A percentile compares a stretch with the other conserved stretches of the same genome.
These are phyloP conservation scores for Sicus ferrugineus DNA, from an alignment of 2,888 invertebrate genomes.

Conservation along the genomic window DNA sequence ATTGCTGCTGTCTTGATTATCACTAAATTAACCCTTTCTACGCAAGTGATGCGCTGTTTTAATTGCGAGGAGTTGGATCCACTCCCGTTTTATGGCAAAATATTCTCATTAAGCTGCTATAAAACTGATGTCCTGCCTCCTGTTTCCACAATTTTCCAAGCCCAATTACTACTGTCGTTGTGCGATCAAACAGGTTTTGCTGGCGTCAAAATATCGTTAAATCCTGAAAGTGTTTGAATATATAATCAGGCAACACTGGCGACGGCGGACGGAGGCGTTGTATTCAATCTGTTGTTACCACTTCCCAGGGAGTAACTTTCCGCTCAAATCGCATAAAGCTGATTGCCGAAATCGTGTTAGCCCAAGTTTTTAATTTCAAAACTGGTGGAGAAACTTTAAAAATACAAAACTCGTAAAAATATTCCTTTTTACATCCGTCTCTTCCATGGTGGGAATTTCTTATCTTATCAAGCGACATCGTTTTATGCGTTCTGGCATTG, in stretches of 20 bases:
- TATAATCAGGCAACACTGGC: neutral
- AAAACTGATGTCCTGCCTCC: conserved; percentile 1
- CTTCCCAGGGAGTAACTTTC: too few relatives aligned
- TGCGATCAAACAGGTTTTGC: neutral
- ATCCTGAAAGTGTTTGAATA: neutral
- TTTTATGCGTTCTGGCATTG: neutral
- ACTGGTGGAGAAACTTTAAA: neutral
- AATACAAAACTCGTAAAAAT: neutral
- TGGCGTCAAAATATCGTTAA: neutral
- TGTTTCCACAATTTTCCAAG: conserved; percentile 4
- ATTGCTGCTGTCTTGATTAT: conserved; percentile 16
- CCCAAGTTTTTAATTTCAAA: neutral
- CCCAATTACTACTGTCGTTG: neutral
- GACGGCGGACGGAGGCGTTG: neutral
- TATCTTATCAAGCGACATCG: conserved; percentile 8
- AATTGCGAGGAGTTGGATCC: neutral
- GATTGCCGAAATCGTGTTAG: neutral
- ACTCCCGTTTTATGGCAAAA: neutral
- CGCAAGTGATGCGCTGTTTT: neutral
- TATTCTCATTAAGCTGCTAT: conserved; percentile 20
- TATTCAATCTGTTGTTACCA: too few relatives aligned
- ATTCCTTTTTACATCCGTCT: neutral
- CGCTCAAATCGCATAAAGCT: neutral
- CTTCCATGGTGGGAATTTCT: neutral
- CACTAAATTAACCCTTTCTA: conserved; percentile 6